Evolutionary conservation across 2,113 vertebrate species (phyloP).

Genomic region (Mesitornis unicolor): DNA sequence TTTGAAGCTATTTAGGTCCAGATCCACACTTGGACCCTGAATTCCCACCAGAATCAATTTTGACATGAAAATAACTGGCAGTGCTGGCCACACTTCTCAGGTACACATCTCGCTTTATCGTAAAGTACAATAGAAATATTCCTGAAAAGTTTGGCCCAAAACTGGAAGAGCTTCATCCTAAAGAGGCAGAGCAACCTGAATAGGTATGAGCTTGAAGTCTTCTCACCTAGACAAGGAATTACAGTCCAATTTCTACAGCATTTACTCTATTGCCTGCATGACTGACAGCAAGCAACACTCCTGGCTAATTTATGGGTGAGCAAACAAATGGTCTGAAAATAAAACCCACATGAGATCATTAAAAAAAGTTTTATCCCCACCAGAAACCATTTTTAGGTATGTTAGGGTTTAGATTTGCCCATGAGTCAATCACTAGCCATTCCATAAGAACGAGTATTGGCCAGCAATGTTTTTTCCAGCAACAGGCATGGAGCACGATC

Average conservation of each 20-base stretch:
- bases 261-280: background rate
- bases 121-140: background rate
- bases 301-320: background rate
- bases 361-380: background rate
- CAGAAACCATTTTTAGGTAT: background rate
- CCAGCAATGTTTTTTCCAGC: background rate
- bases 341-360: background rate
- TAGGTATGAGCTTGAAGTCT: background rate
- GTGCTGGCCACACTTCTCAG: background rate
- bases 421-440: background rate
- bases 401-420: background rate
- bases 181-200: background rate
- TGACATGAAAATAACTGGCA: background rate
- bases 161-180: background rate
- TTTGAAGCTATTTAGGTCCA: background rate
- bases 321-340: background rate
- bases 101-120: background rate
- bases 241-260: background rate
- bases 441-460: background rate
- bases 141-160: background rate
- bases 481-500: background rate
- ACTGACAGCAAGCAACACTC: background rate
- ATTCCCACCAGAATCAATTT: background rate
- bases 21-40: too few species aligned
- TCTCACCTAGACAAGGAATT: background rate